Base-by-base conservation (phyloP, 2,797 vertebrate genomes). In the Chloroceryle inda region DNA sequence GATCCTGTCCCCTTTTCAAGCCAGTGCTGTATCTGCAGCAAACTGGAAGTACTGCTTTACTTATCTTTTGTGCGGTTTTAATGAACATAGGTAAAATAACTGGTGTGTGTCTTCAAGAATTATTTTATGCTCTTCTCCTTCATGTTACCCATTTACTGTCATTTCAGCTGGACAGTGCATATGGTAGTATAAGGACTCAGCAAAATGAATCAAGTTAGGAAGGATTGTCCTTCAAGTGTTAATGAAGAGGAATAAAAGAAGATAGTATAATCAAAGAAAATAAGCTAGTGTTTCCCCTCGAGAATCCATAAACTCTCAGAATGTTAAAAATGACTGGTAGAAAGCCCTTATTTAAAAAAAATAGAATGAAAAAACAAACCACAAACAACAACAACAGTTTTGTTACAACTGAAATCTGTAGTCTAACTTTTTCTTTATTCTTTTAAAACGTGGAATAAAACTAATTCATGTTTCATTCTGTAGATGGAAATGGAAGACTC, bases 401-500 rank as follows among this genome's bases (percentile, higher is more conserved):
- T 67, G 9, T 38, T 71, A 49, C 9, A 56, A 44, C 27, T 88
- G 67, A 72, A 64, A 77, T 61, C 6, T 59, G 6, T 59, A 21
- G 19, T 56, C 19, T 56, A 14, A 0, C 23, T 66, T 93, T 73
- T 59, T 42, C 13, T 77, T 56, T 29, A 12, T 64, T 92, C n/a
- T 85, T 91, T 84, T 69, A 52, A 89, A 53, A 42, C n/a, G 11
- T 73, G 29, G 7, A 66, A 11, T 88, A 81, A 45, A 87, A 58
- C 13, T 72, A 79, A 91, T 74, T 73, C 5, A 6, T 80, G 4
- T 89, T 93, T 75, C 40, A 9, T 96, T 96, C 45, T 61, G 10
- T 90, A 98, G 98, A 56, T 88, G 29, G 95, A 97, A 96, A 44
- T 45, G 9, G 94, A 97, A 63, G 77, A 94, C 84, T 81, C 84